A percentile compares a stretch with the other conserved stretches of the same genome.
phyloP scores from a whole-genome alignment of 2,888 invertebrate genomes.

The Aphrophora alni region DNA sequence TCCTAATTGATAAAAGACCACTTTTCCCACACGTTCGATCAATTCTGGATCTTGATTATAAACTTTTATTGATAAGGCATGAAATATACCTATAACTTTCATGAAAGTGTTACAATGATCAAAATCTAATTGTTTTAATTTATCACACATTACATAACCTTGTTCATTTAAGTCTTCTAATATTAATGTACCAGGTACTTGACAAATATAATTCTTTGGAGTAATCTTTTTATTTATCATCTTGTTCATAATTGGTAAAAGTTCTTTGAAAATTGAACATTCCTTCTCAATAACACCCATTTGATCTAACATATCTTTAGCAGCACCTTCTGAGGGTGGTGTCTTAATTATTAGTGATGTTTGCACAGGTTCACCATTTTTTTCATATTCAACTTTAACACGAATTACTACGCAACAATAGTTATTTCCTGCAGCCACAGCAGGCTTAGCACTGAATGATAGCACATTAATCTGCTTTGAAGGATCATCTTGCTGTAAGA shows the following conservation, averaged over 20 bases:
- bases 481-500: background rate
- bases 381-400: background rate
- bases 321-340: background rate
- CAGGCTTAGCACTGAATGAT: background rate
- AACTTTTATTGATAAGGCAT: background rate
- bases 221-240: background rate
- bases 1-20: background rate
- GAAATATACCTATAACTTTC: background rate
- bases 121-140: background rate
- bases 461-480: background rate
- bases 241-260: background rate
- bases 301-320: background rate
- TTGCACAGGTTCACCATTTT: background rate
- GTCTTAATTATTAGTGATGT: background rate
- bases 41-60: background rate
- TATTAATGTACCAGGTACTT: background rate
- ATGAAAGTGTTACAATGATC: background rate
- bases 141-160: background rate
- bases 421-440: background rate
- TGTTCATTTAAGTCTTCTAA: background rate
- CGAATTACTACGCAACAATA: background rate
- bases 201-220: background rate
- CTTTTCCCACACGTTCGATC: slow-evolving; percentile 10
- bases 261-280: background rate
- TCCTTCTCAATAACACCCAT: background rate